Evolutionary conservation across 2,888 invertebrate species (phyloP), one percentile per base, ranked within the genome.

Genomic region (Trachelus stipa): DNA sequence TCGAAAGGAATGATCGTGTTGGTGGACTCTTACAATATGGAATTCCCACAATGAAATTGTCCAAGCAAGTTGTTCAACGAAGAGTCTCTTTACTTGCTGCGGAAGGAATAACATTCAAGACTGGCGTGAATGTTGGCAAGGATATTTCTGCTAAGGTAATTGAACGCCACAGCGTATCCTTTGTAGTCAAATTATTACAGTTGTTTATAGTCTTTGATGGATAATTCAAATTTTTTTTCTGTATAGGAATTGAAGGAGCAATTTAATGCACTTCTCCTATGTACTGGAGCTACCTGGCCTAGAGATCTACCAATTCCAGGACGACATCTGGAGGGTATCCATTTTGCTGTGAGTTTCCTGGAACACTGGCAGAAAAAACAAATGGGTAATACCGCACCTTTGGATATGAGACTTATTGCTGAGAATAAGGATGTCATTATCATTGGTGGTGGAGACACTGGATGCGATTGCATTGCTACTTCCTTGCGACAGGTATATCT

Each of bases 1-100:
- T 96, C 92, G 99, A 99, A 91, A 94, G 99, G 79, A 99, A 99
- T 92, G 98, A 99, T 92, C 95, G 98, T 12, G 93, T 98, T 4
- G 99, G 99, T 79, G 99, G 99, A 0, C 93, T 99, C 34, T 93
- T 99, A 74, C 97, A 98, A 89, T 99, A 99, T 92, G 99, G 99
- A 79, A 99, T 99, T 90, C 99, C 99, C 30, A 98, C 98, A 11
- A 99, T 99, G 99, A 99, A 99, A 92, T 93, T 99, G 12, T 96
- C 97, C 88, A 99, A 99, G 92, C 94, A 96, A 81, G 97, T 98
- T 77, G 98, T 99, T 0, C 96, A 97, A 87, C 93, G 99, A 11
- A 94, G 99, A 79, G 94, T 99, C 1, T 94, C 96, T 81, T 93
- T 99, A 74, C 93, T 99, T 93, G 94, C 95, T 15, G 96, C 95